A percentile compares a stretch with the other conserved stretches of the same genome.
phyloP scores from a whole-genome alignment of 2,113 vertebrate genomes.

The Isichthys henryi region DNA sequence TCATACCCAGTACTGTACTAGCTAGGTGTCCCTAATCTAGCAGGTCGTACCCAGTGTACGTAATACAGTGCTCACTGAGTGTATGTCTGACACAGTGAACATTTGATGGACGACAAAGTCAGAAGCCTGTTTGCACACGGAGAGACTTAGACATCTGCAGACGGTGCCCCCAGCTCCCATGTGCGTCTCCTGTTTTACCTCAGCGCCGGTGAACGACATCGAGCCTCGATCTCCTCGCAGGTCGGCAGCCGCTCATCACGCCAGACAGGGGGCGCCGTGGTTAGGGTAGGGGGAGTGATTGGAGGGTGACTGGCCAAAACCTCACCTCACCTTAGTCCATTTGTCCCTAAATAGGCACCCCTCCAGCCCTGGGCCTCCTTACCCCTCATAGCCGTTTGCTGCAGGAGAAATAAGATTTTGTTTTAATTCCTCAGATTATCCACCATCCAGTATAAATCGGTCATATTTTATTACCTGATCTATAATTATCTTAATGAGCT shows the following conservation, averaged over 20 bases:
- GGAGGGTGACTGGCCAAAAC: background rate
- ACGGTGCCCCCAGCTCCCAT: background rate
- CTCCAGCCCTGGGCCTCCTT: background rate
- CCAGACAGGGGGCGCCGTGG: background rate
- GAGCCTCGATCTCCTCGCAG: background rate
- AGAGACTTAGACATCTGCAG: no score
- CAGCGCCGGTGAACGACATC: background rate
- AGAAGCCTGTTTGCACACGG: background rate
- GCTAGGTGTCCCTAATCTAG: background rate
- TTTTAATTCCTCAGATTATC: background rate
- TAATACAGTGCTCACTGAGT: background rate
- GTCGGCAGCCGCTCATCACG: background rate
- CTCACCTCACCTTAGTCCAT: background rate
- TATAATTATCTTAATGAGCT: background rate
- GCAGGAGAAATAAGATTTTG: background rate
- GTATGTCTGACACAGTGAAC: background rate
- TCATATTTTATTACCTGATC: background rate
- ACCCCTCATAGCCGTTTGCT: background rate
- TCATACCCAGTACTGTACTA: background rate
- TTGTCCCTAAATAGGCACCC: background rate
- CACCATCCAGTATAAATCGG: background rate
- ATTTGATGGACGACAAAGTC: background rate
- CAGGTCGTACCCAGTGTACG: background rate
- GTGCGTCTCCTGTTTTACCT: background rate
- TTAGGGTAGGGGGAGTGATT: background rate